Conservation (phyloP, 2,888 invertebrate species). For the Dascillus cervinus region DNA sequence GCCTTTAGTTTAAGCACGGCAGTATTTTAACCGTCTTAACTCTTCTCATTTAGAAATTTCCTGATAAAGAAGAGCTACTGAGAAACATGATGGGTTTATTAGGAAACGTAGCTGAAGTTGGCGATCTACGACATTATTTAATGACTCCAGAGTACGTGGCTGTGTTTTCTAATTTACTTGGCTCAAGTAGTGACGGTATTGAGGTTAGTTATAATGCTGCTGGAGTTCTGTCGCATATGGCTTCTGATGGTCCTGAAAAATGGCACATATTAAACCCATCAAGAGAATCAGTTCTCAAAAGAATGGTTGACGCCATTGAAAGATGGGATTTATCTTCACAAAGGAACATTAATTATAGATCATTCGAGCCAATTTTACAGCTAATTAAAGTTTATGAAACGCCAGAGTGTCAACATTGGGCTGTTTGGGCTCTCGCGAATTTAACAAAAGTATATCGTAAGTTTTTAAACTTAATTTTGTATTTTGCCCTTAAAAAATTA, state of each 20-base stretch:
- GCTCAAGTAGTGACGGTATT: slow-evolving; percentile 85
- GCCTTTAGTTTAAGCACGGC: no score
- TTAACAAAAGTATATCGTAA: slow-evolving; percentile 87
- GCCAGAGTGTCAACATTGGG: slow-evolving; percentile 92
- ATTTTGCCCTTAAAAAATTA: no score
- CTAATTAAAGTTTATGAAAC: slow-evolving; percentile 77
- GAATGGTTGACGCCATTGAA: slow-evolving; percentile 75
- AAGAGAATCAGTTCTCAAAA: slow-evolving; percentile 61
- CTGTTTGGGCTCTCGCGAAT: slow-evolving; percentile 95
- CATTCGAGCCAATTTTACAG: slow-evolving; percentile 88
- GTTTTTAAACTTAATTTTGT: no score
- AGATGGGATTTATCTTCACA: slow-evolving; percentile 82
- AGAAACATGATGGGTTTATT: slow-evolving; percentile 97
- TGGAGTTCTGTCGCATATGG: slow-evolving; percentile 91
- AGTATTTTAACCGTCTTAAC: no score
- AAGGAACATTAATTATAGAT: slow-evolving; percentile 94
- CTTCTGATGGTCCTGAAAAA: slow-evolving; percentile 77
- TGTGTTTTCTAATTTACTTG: slow-evolving; percentile 80
- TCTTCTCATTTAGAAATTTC: slow-evolving; percentile 85
- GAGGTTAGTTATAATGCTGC: slow-evolving; percentile 97
- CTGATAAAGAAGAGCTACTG: slow-evolving; percentile 80
- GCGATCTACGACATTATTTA: slow-evolving; percentile 67
- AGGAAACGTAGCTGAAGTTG: slow-evolving; percentile 95
- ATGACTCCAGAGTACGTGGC: slow-evolving; percentile 79
- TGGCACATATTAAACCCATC: slow-evolving; percentile 73